phyloP scores from a whole-genome alignment of 2,113 vertebrate genomes.

The Phalacrocorax carbo region DNA sequence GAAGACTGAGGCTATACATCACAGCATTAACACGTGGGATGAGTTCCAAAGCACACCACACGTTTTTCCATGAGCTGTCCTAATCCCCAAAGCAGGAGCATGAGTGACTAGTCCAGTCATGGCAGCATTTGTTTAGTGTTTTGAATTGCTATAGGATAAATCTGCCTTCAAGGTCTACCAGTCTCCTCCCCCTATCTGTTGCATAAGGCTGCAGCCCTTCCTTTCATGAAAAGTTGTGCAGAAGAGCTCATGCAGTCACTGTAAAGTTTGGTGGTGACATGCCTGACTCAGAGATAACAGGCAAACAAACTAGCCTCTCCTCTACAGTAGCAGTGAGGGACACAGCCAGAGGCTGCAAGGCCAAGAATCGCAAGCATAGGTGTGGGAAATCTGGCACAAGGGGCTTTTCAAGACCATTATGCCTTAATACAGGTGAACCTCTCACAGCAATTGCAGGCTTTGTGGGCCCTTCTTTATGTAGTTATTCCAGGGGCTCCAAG shows the following conservation, averaged over 20 bases:
- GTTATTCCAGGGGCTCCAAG: background rate
- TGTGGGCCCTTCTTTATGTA: background rate
- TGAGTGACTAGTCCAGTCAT: background rate
- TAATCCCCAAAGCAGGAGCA: constrained; percentile 27
- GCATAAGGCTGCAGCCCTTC: background rate
- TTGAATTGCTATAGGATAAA: background rate
- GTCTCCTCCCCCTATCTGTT: background rate
- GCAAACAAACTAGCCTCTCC: background rate
- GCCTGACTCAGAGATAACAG: background rate
- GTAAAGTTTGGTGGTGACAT: background rate
- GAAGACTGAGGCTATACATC: constrained; percentile 30
- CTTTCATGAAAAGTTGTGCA: background rate
- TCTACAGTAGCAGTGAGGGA: background rate
- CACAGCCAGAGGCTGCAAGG: background rate
- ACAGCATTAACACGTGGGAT: background rate
- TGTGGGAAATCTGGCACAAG: background rate
- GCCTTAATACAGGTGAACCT: background rate
- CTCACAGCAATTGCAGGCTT: background rate
- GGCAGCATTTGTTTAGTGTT: background rate
- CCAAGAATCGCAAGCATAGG: rapidly evolving
- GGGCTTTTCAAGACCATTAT: background rate
- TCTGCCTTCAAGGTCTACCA: background rate
- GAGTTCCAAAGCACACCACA: constrained; percentile 37
- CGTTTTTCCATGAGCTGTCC: constrained; percentile 20
- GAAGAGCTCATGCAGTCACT: background rate